A percentile compares a stretch with the other conserved stretches of the same genome.
phyloP scores from a whole-genome alignment of 2,888 invertebrate genomes.

The Subacronicta megacephala region DNA sequence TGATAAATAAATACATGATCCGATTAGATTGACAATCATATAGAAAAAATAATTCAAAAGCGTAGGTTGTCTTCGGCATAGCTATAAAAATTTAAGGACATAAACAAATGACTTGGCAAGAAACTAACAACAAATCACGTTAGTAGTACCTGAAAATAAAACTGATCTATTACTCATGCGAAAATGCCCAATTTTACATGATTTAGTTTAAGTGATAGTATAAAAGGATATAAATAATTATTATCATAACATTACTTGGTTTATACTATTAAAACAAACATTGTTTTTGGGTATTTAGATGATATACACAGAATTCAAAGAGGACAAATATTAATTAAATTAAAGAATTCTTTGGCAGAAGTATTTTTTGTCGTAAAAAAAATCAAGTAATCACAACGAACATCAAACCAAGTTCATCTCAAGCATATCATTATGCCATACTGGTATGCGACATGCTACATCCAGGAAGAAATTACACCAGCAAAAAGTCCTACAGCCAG shows the following conservation, averaged over 20 bases:
- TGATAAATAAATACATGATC: slow-evolving; percentile 37
- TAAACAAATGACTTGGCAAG: slow-evolving; percentile 15
- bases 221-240: no score
- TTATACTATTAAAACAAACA: neutral
- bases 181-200: neutral
- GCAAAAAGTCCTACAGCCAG: slow-evolving; percentile 34
- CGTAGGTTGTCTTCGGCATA: slow-evolving; percentile 32
- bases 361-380: neutral
- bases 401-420: neutral
- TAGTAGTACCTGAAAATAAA: neutral
- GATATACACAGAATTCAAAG: neutral
- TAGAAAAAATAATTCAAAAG: slow-evolving; percentile 15
- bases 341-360: neutral
- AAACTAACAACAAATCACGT: slow-evolving; percentile 16
- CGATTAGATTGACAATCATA: slow-evolving; percentile 32
- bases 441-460: slow-evolving; percentile 23
- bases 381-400: neutral
- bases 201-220: neutral
- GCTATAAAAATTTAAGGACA: neutral
- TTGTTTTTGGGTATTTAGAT: neutral
- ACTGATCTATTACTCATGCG: neutral
- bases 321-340: no score
- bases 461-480: slow-evolving; percentile 36
- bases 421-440: slow-evolving; percentile 28
- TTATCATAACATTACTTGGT: no score